Evolutionary conservation across 2,797 vertebrate genomes (phyloP).

Genomic region (Chelidonichthys spinosus): DNA sequence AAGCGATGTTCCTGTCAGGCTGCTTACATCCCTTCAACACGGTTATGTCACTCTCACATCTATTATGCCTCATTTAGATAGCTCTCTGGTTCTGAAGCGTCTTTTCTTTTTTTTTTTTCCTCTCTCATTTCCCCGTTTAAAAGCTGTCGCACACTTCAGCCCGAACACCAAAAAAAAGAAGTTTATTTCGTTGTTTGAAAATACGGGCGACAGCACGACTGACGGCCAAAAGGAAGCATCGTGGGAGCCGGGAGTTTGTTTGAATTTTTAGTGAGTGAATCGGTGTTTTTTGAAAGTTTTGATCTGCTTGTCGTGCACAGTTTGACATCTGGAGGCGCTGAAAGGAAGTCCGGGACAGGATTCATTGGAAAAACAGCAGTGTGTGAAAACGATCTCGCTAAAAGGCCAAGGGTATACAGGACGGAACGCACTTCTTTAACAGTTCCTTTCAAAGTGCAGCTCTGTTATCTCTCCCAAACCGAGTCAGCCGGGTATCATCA

Average conservation of each 20-base stretch:
- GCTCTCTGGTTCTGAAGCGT: conserved; percentile 40
- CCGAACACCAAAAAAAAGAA: conserved; percentile 37
- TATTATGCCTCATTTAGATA: conserved; percentile 75
- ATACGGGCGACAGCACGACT: conserved; percentile 7
- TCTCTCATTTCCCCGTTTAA: not conserved
- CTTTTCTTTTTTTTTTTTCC: not conserved
- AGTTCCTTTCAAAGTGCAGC: conserved; percentile 22
- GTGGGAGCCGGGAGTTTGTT: not conserved
- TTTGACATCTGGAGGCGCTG: conserved; percentile 12
- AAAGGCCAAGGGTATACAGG: conserved; percentile 38
- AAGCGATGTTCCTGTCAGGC: conserved; percentile 75
- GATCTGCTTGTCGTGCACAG: conserved; percentile 18
- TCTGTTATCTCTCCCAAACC: conserved; percentile 5
- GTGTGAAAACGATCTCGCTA: conserved; percentile 28
- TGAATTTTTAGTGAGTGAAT: conserved; percentile 18
- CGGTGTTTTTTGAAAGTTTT: not conserved
- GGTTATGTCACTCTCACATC: conserved; percentile 74
- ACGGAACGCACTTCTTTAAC: conserved; percentile 7
- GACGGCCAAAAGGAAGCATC: conserved; percentile 36
- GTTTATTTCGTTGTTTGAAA: conserved; percentile 30
- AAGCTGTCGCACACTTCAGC: conserved; percentile 38
- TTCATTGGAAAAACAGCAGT: conserved; percentile 4
- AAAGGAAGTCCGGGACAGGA: not conserved
- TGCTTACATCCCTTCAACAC: conserved; percentile 72
- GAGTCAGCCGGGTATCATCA: conserved; percentile 25